Conservation (phyloP, 2,888 invertebrate genomes). For the Taphrorychus bicolor region DNA sequence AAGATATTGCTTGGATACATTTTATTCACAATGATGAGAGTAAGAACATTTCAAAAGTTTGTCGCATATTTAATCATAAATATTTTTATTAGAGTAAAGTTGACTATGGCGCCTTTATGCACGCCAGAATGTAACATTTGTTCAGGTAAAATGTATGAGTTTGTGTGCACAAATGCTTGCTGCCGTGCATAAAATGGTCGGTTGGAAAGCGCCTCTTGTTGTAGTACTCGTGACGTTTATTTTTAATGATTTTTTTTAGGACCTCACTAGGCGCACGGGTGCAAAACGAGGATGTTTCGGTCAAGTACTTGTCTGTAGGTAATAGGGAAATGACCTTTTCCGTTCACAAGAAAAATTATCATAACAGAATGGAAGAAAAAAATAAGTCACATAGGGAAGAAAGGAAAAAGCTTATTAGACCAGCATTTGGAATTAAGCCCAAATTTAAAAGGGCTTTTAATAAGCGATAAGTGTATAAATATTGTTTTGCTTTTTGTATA, state of each 20-base stretch:
- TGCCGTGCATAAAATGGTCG: no score
- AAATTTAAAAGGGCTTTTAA: slow-evolving; percentile 32
- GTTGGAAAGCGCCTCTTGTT: not conserved
- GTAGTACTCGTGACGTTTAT: not conserved
- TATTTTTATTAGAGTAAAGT: no score
- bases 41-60: no score
- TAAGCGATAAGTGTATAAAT: slow-evolving; percentile 19
- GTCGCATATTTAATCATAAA: no score
- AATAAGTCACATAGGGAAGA: slow-evolving; percentile 73
- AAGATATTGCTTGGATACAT: no score
- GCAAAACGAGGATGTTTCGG: slow-evolving; percentile 65
- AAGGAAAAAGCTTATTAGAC: slow-evolving; percentile 69
- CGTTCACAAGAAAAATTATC: slow-evolving; percentile 64
- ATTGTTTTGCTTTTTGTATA: no score
- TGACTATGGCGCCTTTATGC: not conserved
- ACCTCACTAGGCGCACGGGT: slow-evolving; percentile 78
- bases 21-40: no score
- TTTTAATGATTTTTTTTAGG: slow-evolving; percentile 60
- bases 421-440: slow-evolving; percentile 45
- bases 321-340: slow-evolving; percentile 84
- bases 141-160: no score
- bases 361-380: slow-evolving; percentile 66
- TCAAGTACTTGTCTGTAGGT: slow-evolving; percentile 67
- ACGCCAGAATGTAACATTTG: no score
- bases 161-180: no score